Percentiles rank a stretch among this genome's conserved stretches.
phyloP scores from a whole-genome alignment of 2,113 vertebrate genomes.

The Propithecus coquereli region DNA sequence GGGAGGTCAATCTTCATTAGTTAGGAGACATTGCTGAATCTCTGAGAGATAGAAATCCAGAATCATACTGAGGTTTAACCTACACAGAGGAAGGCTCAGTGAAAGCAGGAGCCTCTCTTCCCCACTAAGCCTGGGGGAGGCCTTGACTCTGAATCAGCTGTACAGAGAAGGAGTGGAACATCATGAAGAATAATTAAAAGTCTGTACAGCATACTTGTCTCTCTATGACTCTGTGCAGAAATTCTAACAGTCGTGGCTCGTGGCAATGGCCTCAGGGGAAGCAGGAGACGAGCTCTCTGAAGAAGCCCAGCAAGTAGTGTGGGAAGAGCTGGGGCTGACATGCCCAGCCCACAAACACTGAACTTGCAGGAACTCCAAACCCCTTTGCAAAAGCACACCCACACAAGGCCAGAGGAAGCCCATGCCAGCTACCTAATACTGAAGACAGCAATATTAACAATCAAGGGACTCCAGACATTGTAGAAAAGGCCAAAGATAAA shows the following conservation, averaged over 20 bases:
- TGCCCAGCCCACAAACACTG: background rate
- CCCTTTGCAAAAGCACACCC: background rate
- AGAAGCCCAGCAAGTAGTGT: background rate
- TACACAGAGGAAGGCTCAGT: background rate
- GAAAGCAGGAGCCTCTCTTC: background rate
- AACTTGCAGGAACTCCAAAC: background rate
- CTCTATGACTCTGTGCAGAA: background rate
- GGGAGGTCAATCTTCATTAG: background rate
- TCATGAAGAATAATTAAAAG: background rate
- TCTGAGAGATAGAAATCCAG: background rate
- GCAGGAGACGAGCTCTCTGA: background rate
- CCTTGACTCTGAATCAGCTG: background rate
- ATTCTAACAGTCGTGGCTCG: background rate
- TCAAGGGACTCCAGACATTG: background rate
- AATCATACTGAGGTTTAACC: background rate
- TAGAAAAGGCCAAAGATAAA: background rate
- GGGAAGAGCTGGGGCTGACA: background rate
- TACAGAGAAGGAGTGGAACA: background rate
- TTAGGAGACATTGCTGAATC: background rate
- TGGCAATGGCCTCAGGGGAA: background rate
- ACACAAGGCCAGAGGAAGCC: background rate
- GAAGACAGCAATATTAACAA: background rate
- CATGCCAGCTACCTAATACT: background rate
- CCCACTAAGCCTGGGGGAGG: background rate
- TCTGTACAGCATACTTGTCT: background rate